Base-by-base conservation (phyloP, 2,888 invertebrate genomes). In the Malthinus seriepunctatus region DNA sequence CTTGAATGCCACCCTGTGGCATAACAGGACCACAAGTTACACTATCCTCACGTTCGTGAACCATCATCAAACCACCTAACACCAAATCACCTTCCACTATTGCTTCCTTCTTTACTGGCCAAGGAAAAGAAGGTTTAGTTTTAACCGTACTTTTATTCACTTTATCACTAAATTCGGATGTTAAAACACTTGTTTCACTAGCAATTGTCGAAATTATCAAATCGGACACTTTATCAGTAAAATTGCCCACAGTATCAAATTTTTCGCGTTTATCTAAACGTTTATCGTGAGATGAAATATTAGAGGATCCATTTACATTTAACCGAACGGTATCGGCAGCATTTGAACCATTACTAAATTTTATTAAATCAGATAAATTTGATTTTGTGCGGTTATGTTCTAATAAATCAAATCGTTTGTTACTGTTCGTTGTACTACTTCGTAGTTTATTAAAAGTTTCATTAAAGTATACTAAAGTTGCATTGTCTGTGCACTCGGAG, bases 51-150 rank as follows among this genome's bases (percentile, higher is more conserved):
- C 96, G 82, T 71, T 95, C 95, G 75, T 96, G 96, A 0, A 96
- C 89, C 93, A 96, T 96, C 93, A 96, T 95, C 45, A 96, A 80
- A 1, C 95, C 96, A 4, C 96, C 96, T 1, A 96, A 82, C 9
- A 94, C 86, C 42, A 96, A 82, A 73, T 95, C 91, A 0, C 96
- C 96, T 74, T 93, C 92, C 46, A 95, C 87, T 4, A 90, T 88
- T 0, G 94, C 92, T 69, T 93, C 91, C 71, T 89, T 86, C 72
- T 93, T 94, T 3, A 92, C 88, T 0, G 94, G 93, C 93, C 93
- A 93, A 35, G 69, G 75, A 39, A 77, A 70, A 31, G 75, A 75
- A 32, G 56, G n/a, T 12, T 50, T 51, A 47, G 57, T 33, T 61
- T 53, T 61, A n/a, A 57, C 51, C 14, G 53, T 37, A 56, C 50